Base-by-base conservation (phyloP, 2,113 vertebrate species). In the Oenanthe melanoleuca region DNA sequence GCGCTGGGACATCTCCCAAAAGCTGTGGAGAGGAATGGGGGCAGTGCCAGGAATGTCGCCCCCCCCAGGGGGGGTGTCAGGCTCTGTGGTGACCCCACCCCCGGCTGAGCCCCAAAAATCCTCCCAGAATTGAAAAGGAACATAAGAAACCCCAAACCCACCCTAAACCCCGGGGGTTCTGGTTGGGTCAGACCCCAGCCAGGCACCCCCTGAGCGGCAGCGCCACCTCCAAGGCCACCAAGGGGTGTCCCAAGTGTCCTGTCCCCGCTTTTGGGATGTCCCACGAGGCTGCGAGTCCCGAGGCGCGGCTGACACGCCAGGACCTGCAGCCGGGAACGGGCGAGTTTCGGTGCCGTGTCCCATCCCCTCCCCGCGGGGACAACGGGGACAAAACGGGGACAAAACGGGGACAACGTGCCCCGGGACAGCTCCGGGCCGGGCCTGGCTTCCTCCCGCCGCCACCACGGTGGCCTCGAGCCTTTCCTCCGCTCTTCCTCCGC, bases 271-370 rank as follows among this genome's bases (percentile, higher is more conserved):
- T 84, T 38, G 17, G 69, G 5, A 4, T 60, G 9, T 72, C 91
- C 69, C 75, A 6, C 4, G 26, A 24, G 53, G 78, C 59, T 16
- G 38, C 33, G 3, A 28, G 74, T 21, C 28, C 59, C 26, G 3
- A 18, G 79, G 4, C 0, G 73, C 0, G 31, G 47, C 72, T 6
- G 49, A 2, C 7, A 1, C 5, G 38, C 38, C 49, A 0, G 2
- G 10, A 25, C 75, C 66, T 5, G 71, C 66, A 31, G 45, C 45
- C 15, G 24, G 60, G 29, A 33, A 1, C 24, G 49, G 57, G 25
- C 42, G 50, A 53, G 40, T 60, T 72, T 86, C n/a, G 63, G 26
- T 61, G 3, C 0, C 18, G 12, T 0, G 70, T 14, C 22, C 31
- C 24, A 0, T 21, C 28, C 40, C 15, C 29, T 63, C 20, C 67